Evolutionary conservation across 2,113 vertebrate genomes (phyloP).

Genomic region (Oriolus oriolus): DNA sequence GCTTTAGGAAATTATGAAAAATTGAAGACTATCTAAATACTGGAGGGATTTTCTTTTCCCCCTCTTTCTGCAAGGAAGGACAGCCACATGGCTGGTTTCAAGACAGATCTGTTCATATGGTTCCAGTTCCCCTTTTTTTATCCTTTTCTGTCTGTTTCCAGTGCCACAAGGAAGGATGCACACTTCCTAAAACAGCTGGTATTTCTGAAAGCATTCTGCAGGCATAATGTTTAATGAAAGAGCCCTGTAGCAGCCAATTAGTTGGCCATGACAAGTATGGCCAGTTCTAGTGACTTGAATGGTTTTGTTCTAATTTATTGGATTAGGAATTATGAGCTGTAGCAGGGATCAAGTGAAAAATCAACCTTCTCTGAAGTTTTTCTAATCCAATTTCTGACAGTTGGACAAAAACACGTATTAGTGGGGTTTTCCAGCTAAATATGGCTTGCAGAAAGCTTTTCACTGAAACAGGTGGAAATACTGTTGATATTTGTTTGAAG

Average conservation of each 20-base stretch:
- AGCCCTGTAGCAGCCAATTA: neutral
- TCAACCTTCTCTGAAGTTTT: conserved; percentile 10
- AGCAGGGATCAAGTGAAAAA: conserved; percentile 38
- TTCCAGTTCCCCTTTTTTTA: neutral
- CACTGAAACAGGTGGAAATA: neutral
- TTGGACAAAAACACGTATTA: conserved; percentile 2
- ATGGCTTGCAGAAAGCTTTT: neutral
- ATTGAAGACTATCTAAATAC: conserved; percentile 46
- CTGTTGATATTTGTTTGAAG: neutral
- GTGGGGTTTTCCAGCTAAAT: neutral
- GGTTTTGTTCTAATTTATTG: conserved; percentile 43
- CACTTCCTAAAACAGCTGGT: neutral
- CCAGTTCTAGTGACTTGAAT: conserved; percentile 5
- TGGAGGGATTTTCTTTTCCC: neutral
- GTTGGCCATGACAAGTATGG: neutral
- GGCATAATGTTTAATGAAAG: neutral
- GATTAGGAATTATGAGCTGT: conserved; percentile 34
- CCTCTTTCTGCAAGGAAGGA: neutral
- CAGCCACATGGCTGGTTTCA: neutral
- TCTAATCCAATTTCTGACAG: neutral
- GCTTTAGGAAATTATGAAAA: conserved; percentile 65
- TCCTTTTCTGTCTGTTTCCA: neutral
- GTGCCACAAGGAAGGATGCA: neutral
- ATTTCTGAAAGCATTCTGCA: neutral
- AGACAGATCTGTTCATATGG: neutral